phyloP scores from a whole-genome alignment of 2,888 invertebrate genomes.

The Homarus gammarus region DNA sequence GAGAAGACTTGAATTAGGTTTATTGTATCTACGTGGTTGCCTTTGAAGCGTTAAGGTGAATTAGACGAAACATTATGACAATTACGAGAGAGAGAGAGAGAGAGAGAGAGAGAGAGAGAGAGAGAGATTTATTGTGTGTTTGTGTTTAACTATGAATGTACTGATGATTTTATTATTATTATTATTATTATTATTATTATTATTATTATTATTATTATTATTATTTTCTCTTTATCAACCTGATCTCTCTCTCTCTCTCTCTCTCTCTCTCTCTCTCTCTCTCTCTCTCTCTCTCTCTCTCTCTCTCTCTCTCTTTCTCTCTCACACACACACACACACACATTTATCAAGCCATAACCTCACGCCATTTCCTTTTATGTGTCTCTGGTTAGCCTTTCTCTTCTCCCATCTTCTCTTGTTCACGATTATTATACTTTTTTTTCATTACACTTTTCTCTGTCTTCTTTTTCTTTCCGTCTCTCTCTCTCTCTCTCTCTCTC shows the following conservation, averaged over 20 bases:
- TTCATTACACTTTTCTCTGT: neutral
- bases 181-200: too few relatives aligned
- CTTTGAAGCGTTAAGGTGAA: too few relatives aligned
- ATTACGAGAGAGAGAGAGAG: too few relatives aligned
- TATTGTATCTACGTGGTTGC: too few relatives aligned
- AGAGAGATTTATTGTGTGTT: too few relatives aligned
- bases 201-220: too few relatives aligned
- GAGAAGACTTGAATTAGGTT: too few relatives aligned
- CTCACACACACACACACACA: slow-evolving; percentile 6
- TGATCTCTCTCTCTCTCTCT: neutral
- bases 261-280: neutral
- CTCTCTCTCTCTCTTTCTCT: neutral
- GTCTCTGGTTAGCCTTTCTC: neutral
- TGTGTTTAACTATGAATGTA: too few relatives aligned
- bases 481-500: slow-evolving; percentile 45
- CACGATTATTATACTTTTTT: neutral
- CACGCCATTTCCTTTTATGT: neutral
- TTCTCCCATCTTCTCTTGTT: neutral
- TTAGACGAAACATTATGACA: too few relatives aligned
- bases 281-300: neutral
- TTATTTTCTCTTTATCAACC: neutral
- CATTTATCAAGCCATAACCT: neutral
- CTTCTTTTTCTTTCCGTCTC: neutral
- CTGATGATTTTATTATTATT: too few relatives aligned
- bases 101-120: too few relatives aligned